A percentile compares a stretch with the other conserved stretches of the same genome.
phyloP scores from a whole-genome alignment of 2,113 vertebrate species.

The Edolisoma coerulescens region DNA sequence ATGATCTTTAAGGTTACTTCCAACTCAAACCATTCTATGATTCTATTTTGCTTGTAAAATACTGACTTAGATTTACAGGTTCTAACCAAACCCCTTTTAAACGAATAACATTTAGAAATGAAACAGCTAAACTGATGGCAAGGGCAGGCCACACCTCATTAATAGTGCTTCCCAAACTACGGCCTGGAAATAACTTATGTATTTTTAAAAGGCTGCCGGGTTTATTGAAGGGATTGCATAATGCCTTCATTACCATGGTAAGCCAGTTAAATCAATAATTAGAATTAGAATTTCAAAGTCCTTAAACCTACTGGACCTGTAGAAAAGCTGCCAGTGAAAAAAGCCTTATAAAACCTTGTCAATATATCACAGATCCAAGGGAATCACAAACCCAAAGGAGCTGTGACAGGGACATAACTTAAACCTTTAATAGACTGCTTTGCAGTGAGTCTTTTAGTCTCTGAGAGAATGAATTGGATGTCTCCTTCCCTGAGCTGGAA shows the following conservation, averaged over 20 bases:
- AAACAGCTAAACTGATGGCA: background rate
- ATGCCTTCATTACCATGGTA: background rate
- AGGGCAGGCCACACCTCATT: background rate
- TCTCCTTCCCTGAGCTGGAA: background rate
- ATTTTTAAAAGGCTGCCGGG: slow-evolving; percentile 19
- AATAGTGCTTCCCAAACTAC: background rate
- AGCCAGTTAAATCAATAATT: background rate
- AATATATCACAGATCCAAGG: background rate
- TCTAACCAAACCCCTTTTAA: background rate
- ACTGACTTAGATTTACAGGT: background rate
- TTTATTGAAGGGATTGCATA: background rate
- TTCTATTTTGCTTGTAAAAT: background rate
- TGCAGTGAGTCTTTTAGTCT: background rate
- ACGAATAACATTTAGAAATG: background rate
- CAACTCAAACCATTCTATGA: background rate
- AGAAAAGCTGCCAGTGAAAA: background rate
- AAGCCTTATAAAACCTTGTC: background rate
- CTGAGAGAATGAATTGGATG: background rate
- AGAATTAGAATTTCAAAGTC: background rate
- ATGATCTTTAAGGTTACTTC: background rate
- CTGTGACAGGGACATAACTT: background rate
- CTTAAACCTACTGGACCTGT: background rate
- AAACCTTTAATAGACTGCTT: background rate
- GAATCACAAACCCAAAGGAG: background rate
- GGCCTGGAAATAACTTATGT: background rate